Evolutionary conservation across 2,888 invertebrate genomes (phyloP), one percentile per base, ranked within the genome.

Genomic region (Apantesis nais): DNA sequence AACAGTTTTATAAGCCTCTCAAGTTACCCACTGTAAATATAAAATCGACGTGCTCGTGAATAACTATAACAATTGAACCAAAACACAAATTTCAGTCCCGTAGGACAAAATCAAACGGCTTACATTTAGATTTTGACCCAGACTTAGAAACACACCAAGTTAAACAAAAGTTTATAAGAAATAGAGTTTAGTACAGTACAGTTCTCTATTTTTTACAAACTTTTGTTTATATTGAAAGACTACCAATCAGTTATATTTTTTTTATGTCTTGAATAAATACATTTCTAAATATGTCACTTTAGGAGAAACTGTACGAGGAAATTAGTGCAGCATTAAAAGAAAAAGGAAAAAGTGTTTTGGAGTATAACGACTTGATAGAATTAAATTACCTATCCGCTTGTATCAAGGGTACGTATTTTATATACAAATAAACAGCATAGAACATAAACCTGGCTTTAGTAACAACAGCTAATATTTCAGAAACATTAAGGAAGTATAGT

Each of bases 291-390:
- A 64, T 64, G n/a, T 65, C 34, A 60, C 77, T 80, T 12, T 84
- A 92, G 92, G 89, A 92, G 81, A 89, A 85, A 74, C 87, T 93
- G 72, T 88, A 86, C 74, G 78, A 86, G 22, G 92, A 90, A 86
- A 84, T 92, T 68, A 84, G 74, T 52, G 83, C 86, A 25, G 88
- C 89, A 19, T 77, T 87, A 41, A 83, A 86, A 77, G 77, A 76
- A 69, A 88, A 77, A 63, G 89, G 80, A 37, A 89, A 88, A 66
- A 89, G 88, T 5, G 73, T 89, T 79, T 83, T 93, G 76, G 87
- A 91, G 16, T 93, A 91, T 81, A 88, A 90, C 73, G 90, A 91
- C 69, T 84, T 92, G 78, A 74, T 90, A 73, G 86, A 91, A 72
- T 77, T 91, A 72, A 90, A 89, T 73, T 92, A 90, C 78, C 79